Base-by-base conservation (phyloP, 2,888 invertebrate genomes). In the Tetragnatha montana region DNA sequence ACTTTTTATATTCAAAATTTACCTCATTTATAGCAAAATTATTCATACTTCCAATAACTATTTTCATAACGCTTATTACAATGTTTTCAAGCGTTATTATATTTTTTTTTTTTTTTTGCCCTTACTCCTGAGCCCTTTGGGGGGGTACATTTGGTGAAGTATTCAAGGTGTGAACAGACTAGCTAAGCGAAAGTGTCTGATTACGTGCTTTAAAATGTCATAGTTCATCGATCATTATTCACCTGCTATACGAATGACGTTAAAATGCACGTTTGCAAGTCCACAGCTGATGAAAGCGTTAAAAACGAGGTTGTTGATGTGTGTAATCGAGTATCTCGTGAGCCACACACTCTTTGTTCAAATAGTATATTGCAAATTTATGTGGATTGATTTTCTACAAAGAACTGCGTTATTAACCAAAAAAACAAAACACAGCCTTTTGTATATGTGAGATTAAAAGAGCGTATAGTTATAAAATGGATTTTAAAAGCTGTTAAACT, bases 221-320 rank as follows among this genome's bases (percentile, higher is more conserved):
- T 47, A 68, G 80, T 80, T 80, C 80, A 80, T 17, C 68, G 68
- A 69, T 80, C n/a, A 80, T 80, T 80, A 80, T 22, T 35, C 80
- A 80, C 69, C 80, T 80, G 80, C 47, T 17, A 47, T 60, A 4
- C 35, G 60, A 60, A 60, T 60, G 60, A 60, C 60, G 60, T 60
- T 60, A 17, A 60, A 60, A 60, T 60, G 60, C 60, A 8, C 12
- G 60, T 17, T 60, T 60, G 60, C 4, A 8, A 60, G 12, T 17
- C 10, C 17, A 7, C 60, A 60, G 10, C 60, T 60, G 60, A 60
- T 17, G 60, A 17, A 60, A 60, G 60, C 60, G 60, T 60, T 60
- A n/a, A 35, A 80, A 68, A 69, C 69, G 80, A 80, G 47, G 80
- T 69, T 80, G n/a, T 80, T 35, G 10, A 10, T 17, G 6, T 7